phyloP scores from a whole-genome alignment of 2,888 invertebrate species.

The Coelopa pilipes region DNA sequence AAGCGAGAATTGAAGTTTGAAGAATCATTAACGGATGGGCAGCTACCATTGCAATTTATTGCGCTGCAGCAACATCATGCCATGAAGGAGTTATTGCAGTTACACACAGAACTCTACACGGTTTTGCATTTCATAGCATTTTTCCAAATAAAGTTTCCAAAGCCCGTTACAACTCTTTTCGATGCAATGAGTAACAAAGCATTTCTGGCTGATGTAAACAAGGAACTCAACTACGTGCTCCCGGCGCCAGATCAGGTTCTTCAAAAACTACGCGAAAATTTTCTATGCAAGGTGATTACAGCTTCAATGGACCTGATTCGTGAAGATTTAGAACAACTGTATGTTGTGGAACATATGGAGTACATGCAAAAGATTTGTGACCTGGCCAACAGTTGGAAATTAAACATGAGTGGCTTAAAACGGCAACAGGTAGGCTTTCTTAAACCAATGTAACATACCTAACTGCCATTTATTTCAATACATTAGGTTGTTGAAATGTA shows the following conservation, averaged over 20 bases:
- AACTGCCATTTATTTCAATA: not conserved
- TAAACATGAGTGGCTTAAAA: conserved; percentile 78
- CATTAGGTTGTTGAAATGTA: conserved; percentile 72
- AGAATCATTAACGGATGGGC: conserved; percentile 62
- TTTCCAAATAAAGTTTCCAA: conserved; percentile 79
- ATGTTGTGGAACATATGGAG: conserved; percentile 69
- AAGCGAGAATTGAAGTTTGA: conserved; percentile 63
- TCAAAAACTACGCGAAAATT: conserved; percentile 75
- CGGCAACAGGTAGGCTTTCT: conserved; percentile 76
- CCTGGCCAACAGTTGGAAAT: conserved; percentile 80
- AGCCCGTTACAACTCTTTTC: conserved; percentile 80
- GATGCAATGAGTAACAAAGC: conserved; percentile 76
- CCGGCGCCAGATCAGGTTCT: conserved; percentile 77
- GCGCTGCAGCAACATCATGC: conserved; percentile 81
- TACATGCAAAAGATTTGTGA: conserved; percentile 81
- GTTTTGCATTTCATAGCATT: conserved; percentile 82
- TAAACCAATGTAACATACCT: not conserved
- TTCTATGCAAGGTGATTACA: conserved; percentile 78
- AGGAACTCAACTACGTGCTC: conserved; percentile 71
- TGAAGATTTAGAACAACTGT: conserved; percentile 69
- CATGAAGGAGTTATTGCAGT: conserved; percentile 79
- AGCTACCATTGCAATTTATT: conserved; percentile 74
- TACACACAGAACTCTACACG: conserved; percentile 83
- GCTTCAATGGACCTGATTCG: conserved; percentile 80
- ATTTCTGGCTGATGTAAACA: conserved; percentile 65